Percentiles rank a stretch among this genome's conserved stretches.
phyloP scores from a whole-genome alignment of 2,797 vertebrate genomes.

The Danio albolineatus region DNA sequence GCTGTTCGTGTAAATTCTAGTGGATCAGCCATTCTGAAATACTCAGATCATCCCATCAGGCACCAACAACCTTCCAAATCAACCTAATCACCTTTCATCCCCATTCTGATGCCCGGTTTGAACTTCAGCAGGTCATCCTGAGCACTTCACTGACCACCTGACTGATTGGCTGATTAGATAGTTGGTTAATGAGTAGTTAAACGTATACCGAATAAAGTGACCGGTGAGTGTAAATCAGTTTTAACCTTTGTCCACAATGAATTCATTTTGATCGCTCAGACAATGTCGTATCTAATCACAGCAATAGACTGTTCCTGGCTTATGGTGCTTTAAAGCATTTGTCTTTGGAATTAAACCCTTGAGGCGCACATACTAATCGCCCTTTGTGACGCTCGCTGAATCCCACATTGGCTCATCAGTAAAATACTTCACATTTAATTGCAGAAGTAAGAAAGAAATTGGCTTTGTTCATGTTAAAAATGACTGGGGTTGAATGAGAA shows the following conservation, averaged over 20 bases:
- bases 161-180: too few relatives aligned
- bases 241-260: constrained; percentile 61
- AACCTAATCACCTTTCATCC: too few relatives aligned
- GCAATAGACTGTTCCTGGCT: constrained; percentile 65
- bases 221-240: not conserved
- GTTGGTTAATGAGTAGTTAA: too few relatives aligned
- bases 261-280: constrained; percentile 72
- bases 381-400: constrained; percentile 60
- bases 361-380: constrained; percentile 71
- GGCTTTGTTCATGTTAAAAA: constrained; percentile 64
- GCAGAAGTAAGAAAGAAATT: constrained; percentile 62
- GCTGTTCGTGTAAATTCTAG: too few relatives aligned
- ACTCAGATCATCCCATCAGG: too few relatives aligned
- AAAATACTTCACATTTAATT: constrained; percentile 70
- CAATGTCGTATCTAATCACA: constrained; percentile 71
- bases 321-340: constrained; percentile 65
- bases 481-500: constrained; percentile 52
- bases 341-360: constrained; percentile 68
- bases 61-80: too few relatives aligned
- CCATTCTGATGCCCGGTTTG: too few relatives aligned
- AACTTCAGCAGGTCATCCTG: too few relatives aligned
- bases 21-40: too few relatives aligned
- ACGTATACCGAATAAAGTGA: not conserved
- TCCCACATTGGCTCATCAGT: constrained; percentile 67
- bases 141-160: too few relatives aligned